Evolutionary conservation across 2,113 vertebrate species (phyloP), one percentile per base, ranked within the genome.

Genomic region (Mionectes macconnelli): DNA sequence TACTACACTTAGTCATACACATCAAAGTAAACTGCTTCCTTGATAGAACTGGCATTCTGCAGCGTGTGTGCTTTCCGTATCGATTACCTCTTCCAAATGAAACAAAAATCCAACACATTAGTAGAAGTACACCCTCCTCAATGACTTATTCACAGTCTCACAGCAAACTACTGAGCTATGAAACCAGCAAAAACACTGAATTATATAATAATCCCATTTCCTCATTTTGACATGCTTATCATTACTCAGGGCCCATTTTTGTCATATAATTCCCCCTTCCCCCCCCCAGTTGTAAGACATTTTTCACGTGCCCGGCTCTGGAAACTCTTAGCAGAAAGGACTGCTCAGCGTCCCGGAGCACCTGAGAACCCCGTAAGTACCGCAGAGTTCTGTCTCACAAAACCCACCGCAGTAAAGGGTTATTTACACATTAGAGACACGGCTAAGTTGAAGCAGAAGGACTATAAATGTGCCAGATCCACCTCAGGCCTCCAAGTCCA

Each of bases 1-100:
- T n/a, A n/a, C 33, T 44, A 31, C 0, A 0, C 9, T 68, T 83
- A 13, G 50, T 12, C 9, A 64, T 18, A 33, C 1, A 80, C 7
- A 56, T 45, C 31, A 77, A 83, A 79, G 12, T 14, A 62, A 87
- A 49, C 18, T 18, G 7, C 68, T 74, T n/a, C 17, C 24, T 67
- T 2, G 1, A 42, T 0, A 88, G 50, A 30, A 30, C 14, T 22
- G 28, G 20, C 5, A 28, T 76, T 40, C 33, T 52, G 11, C 14
- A 60, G 12, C 0, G 2, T 19, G 9, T 14, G 14, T 24, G 3
- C 10, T n/a, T 80, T 62, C 63, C 50, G 14, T 20, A 53, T 0
- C 33, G 37, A 76, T 25, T 66, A 45, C 9, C 6, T 68, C 22
- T 55, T 81, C 27, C 33, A 82, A 81, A 77, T 0, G 0, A 66